Evolutionary conservation across 2,113 vertebrate genomes (phyloP).

Genomic region (Forbesichthys agassizii): DNA sequence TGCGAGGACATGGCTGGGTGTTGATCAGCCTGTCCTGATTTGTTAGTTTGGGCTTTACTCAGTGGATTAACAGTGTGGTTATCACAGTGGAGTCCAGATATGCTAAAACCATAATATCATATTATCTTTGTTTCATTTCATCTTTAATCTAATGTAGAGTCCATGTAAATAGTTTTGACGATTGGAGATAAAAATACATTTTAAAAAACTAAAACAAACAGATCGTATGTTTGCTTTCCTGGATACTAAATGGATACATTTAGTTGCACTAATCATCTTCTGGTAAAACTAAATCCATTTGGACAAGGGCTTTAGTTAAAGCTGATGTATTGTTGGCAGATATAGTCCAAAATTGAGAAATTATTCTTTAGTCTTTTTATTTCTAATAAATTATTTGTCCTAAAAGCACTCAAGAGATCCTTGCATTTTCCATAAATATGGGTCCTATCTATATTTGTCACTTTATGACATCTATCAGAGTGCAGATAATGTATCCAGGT

Average conservation of each 20-base stretch:
- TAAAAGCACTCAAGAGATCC: not conserved
- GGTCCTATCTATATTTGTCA: conserved; percentile 9
- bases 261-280: too few relatives aligned
- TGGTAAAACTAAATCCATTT: too few relatives aligned
- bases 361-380: not conserved
- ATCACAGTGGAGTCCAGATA: not conserved
- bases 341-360: too few relatives aligned
- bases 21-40: conserved; percentile 6
- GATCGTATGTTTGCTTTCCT: too few relatives aligned
- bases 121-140: too few relatives aligned
- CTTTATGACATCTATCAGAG: conserved; percentile 19
- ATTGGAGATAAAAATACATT: too few relatives aligned
- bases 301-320: too few relatives aligned
- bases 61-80: not conserved
- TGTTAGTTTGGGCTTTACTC: not conserved
- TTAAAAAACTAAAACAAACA: too few relatives aligned
- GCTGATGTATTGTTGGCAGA: too few relatives aligned
- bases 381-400: not conserved
- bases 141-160: too few relatives aligned
- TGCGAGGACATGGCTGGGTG: not conserved
- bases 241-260: too few relatives aligned
- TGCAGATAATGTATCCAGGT: conserved; percentile 17
- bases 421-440: conserved; percentile 7
- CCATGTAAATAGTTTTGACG: too few relatives aligned
- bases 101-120: not conserved